A percentile compares a stretch with the other conserved stretches of the same genome.
These are phyloP conservation scores for Catagonus wagneri DNA, from an alignment of 2,113 vertebrate genomes.

Conservation along the genomic window DNA sequence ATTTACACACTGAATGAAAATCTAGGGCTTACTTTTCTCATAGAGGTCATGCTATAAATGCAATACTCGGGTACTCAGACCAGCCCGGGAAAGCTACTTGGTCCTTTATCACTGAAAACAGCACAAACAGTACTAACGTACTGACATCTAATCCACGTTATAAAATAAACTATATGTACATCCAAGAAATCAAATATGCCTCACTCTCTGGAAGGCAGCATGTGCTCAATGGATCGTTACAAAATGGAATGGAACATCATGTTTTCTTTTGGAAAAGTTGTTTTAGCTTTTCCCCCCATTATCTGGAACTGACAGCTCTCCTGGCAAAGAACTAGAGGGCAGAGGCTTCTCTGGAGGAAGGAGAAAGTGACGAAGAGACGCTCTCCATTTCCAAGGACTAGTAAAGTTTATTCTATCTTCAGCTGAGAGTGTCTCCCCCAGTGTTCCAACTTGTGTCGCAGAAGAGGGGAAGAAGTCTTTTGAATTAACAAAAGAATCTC, in stretches of 20 bases:
- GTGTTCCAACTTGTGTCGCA: background rate
- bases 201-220: background rate
- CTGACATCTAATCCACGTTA: background rate
- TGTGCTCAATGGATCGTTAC: background rate
- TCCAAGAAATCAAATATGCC: background rate
- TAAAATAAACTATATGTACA: background rate
- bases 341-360: background rate
- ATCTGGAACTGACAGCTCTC: slow-evolving; percentile 27
- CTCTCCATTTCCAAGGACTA: slow-evolving; percentile 19
- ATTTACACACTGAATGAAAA: background rate
- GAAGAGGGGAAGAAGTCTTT: background rate
- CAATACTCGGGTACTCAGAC: background rate
- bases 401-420: background rate
- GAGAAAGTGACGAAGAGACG: background rate
- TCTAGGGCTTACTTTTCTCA: slow-evolving; percentile 7
- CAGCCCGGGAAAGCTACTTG: background rate
- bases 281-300: background rate
- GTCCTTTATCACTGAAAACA: background rate
- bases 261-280: background rate
- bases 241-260: background rate
- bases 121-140: background rate
- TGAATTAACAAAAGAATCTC: slow-evolving; percentile 21
- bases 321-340: slow-evolving; percentile 50
- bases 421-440: background rate
- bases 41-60: background rate